phyloP scores from a whole-genome alignment of 2,888 invertebrate genomes.

The Leucoptera coffeella region DNA sequence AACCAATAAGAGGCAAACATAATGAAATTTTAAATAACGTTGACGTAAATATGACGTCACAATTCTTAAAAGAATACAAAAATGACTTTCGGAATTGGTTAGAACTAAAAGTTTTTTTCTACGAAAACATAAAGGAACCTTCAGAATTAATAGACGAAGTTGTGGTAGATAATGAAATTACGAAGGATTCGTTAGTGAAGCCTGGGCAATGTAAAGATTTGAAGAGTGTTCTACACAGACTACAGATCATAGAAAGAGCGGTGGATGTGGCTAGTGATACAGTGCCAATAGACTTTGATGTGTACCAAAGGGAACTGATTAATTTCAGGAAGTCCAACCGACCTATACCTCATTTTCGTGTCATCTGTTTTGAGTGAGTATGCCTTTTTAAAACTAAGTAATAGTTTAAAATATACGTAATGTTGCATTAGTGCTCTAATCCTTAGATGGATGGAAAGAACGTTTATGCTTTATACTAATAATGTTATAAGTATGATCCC shows the following conservation, averaged over 20 bases:
- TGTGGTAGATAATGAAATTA: conserved; percentile 9
- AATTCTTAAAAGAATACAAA: conserved; percentile 17
- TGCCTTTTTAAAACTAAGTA: too few relatives aligned
- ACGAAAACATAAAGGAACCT: conserved; percentile 17
- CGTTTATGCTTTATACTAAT: too few relatives aligned
- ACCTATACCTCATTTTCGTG: conserved; percentile 32
- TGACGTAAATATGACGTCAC: too few relatives aligned
- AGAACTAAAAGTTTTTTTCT: conserved; percentile 24
- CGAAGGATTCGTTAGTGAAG: conserved; percentile 16
- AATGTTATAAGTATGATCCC: too few relatives aligned
- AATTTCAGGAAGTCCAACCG: conserved; percentile 28
- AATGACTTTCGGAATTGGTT: conserved; percentile 20
- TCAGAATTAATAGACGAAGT: conserved; percentile 10
- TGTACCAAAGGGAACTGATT: conserved; percentile 32
- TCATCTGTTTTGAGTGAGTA: conserved; percentile 37
- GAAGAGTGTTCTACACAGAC: conserved; percentile 17
- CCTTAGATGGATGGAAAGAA: too few relatives aligned
- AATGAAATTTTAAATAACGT: too few relatives aligned
- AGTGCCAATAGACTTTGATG: conserved; percentile 28
- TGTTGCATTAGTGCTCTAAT: too few relatives aligned
- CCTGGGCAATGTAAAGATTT: conserved; percentile 22
- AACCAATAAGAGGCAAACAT: too few relatives aligned
- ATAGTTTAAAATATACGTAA: too few relatives aligned
- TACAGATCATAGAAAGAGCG: conserved; percentile 22
- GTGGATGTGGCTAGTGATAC: conserved; percentile 11